Percentiles rank a stretch among this genome's conserved stretches.
Conservation (phyloP, 2,113 vertebrate genomes). For the Chauna torquata region DNA sequence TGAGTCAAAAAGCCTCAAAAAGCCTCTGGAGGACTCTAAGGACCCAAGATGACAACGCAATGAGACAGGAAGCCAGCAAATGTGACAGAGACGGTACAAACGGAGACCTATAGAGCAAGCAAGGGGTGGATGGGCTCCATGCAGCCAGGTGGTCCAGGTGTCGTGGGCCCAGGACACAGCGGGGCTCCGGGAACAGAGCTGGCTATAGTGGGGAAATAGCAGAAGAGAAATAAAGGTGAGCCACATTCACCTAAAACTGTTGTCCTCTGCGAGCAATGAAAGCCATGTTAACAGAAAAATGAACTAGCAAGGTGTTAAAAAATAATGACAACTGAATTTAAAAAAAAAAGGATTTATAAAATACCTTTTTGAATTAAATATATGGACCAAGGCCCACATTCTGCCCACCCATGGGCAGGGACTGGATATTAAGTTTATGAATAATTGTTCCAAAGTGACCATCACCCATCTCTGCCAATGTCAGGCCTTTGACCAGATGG, state of each 20-base stretch:
- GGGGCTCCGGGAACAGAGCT: too few relatives aligned
- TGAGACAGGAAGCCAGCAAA: background rate
- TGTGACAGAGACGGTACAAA: background rate
- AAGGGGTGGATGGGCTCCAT: too few relatives aligned
- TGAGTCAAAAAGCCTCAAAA: background rate
- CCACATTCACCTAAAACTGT: background rate
- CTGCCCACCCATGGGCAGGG: background rate
- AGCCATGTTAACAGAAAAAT: background rate
- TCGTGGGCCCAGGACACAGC: too few relatives aligned
- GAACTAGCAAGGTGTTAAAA: background rate
- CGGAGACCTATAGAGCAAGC: background rate
- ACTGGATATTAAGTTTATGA: background rate
- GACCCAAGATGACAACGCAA: background rate
- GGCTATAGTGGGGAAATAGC: background rate
- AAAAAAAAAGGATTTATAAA: background rate
- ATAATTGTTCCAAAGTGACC: background rate
- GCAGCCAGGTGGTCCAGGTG: too few relatives aligned
- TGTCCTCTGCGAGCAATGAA: background rate
- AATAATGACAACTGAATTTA: background rate
- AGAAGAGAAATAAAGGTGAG: background rate
- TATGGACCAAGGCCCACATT: background rate
- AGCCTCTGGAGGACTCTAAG: background rate
- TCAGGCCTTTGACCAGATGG: background rate
- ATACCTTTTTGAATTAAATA: background rate
- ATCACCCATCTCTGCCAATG: background rate